Evolutionary conservation across 2,888 invertebrate genomes (phyloP), one percentile per base, ranked within the genome.

Genomic region (Aporophyla lueneburgensis): DNA sequence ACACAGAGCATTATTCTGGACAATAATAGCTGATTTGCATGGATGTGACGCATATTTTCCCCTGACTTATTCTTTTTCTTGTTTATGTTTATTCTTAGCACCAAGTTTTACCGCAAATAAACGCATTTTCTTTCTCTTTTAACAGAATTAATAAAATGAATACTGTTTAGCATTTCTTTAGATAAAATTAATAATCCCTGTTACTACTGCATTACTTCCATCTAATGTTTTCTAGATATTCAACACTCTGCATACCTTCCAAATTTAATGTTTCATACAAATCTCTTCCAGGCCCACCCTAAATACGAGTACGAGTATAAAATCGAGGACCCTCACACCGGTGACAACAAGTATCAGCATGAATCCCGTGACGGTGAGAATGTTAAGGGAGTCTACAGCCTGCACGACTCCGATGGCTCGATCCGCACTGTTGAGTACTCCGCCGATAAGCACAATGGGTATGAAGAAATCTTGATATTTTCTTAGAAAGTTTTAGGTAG

Each of bases 361-460:
- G 97, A 97, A 91, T 89, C 93, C 54, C 94, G 96, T 67, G 96
- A 97, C 90, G 97, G 97, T 24, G 97, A 97, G 87, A 88, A 88
- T 56, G 94, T 94, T 77, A 95, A 97, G 89, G 97, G 97, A 61
- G 97, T 97, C 84, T 97, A 97, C 93, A 96, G 96, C 81, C 93
- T 97, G 71, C 96, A 97, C 85, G 97, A 97, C 87, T 95, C 97
- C 69, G 97, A 97, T 71, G 97, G 97, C 73, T 97, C 97, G 87
- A 92, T 97, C 84, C 95, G 97, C 85, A 97, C 96, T 62, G 97
- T 97, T 53, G 95, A 97, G 84, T 97, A 97, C 92, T 93, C 93
- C 83, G 96, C 97, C 66, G 97, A 97, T 89, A 94, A 96, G 78
- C 95, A 96, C 89, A 91, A 87, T 85, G 97, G 97, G 93, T 97